Base-by-base conservation (phyloP, 2,888 invertebrate genomes). In the Blomia tropicalis region DNA sequence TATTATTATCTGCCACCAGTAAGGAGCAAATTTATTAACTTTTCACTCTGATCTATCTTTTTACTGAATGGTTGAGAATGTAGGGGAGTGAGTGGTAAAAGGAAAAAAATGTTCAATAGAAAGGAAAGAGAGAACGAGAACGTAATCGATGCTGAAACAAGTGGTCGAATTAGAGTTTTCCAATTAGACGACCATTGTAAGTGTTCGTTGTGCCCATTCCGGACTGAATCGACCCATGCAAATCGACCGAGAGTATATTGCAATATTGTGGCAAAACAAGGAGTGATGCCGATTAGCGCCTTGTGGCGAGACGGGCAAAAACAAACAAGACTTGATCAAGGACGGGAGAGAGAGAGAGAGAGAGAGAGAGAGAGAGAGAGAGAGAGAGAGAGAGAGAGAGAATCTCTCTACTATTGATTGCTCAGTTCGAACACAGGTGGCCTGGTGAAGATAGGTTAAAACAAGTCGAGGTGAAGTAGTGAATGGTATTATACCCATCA, bases 161-260 rank as follows among this genome's bases (percentile, higher is more conserved):
- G 51, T 47, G 51, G 51, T 47, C 51, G 51, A 47, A 47, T 47
- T 47, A 47, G n/a, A n/a, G 51, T 47, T 47, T 47, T 47, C 11
- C 51, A 47, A 47, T 47, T 47, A 47, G 51, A 11, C 22, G 7
- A n/a, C 7, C 51, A 47, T n/a, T 17, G 14, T 41, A 41, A 14
- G n/a, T n/a, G 41, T 14, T n/a, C n/a, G 41, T 41, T 47, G 51
- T 47, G 51, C 51, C 51, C 51, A 27, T 47, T 47, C 51, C 51
- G 51, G 51, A n/a, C 51, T 19, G 51, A 47, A 36, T 36, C 36
- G 36, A 36, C 7, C 36, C 7, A 36, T 36, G 36, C 36, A 36
- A 36, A 36, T 36, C 7, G 7, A 17, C 36, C 36, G 36, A 17
- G 36, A 36, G 36, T 7, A 36, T 17, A 36, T 17, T 36, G 36